Percentiles rank a stretch among this genome's conserved stretches.
Evolutionary conservation across 2,888 invertebrate species (phyloP).

Genomic region (Drosophila koepferae): DNA sequence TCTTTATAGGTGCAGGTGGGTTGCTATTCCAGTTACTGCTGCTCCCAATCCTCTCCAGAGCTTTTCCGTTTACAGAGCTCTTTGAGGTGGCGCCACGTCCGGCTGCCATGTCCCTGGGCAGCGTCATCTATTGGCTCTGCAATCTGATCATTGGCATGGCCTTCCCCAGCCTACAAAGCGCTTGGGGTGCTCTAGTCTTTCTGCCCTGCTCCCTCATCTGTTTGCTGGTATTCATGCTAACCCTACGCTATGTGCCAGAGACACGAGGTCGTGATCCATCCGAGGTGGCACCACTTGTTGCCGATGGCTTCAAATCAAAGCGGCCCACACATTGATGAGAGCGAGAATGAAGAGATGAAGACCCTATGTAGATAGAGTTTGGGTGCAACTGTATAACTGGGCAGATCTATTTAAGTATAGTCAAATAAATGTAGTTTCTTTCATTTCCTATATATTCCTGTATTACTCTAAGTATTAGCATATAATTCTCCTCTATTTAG

Average conservation of each 20-base stretch:
- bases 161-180: constrained; percentile 87
- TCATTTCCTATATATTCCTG: too few relatives aligned
- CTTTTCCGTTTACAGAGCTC: constrained; percentile 86
- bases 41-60: background rate
- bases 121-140: constrained; percentile 93
- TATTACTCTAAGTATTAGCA: too few relatives aligned
- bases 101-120: constrained; percentile 93
- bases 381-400: background rate
- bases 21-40: background rate
- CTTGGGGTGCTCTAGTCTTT: constrained; percentile 90
- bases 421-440: background rate
- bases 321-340: constrained; percentile 9
- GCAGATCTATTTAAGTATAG: background rate
- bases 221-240: constrained; percentile 77
- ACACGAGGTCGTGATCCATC: constrained; percentile 89
- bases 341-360: background rate
- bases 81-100: constrained; percentile 93
- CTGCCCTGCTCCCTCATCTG: constrained; percentile 88
- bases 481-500: too few relatives aligned
- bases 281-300: constrained; percentile 88
- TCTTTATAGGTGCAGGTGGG: constrained; percentile 91
- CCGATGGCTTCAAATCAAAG: constrained; percentile 88
- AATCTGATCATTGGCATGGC: constrained; percentile 93
- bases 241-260: constrained; percentile 90
- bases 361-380: background rate